phyloP scores from a whole-genome alignment of 2,113 vertebrate genomes.

The Oryzias curvinotus region DNA sequence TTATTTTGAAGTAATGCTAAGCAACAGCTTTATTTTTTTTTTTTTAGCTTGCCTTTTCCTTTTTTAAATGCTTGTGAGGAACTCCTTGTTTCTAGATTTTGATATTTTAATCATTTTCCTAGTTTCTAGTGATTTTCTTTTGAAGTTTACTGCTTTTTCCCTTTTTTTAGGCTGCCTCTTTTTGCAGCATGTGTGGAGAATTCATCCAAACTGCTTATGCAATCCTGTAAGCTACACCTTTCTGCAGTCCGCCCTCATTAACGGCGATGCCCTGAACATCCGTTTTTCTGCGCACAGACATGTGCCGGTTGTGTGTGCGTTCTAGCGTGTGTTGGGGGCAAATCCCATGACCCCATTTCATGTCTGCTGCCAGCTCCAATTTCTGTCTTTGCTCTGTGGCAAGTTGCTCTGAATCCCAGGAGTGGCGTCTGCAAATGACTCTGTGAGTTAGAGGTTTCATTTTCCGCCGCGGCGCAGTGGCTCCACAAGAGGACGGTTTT shows the following conservation, averaged over 20 bases:
- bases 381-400: conserved; percentile 71
- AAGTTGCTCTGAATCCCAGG: conserved; percentile 70
- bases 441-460: conserved; percentile 73
- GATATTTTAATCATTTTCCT: too few species aligned
- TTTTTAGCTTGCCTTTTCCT: too few species aligned
- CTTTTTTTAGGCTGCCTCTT: too few species aligned
- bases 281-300: conserved; percentile 7
- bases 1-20: too few species aligned
- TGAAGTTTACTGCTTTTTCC: too few species aligned
- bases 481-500: conserved; percentile 74
- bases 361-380: conserved; percentile 74
- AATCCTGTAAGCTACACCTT: too few species aligned
- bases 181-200: neutral
- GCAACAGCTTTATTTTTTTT: too few species aligned
- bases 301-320: neutral
- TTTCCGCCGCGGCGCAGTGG: conserved; percentile 66
- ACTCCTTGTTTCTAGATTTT: too few species aligned
- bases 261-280: conserved; percentile 23
- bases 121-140: too few species aligned
- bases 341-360: conserved; percentile 72
- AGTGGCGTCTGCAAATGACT: conserved; percentile 70
- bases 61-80: too few species aligned
- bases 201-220: too few species aligned
- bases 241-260: conserved; percentile 19
- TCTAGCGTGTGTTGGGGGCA: conserved; percentile 31